These are phyloP conservation scores for Drosophila orena DNA, from an alignment of 1,140 invertebrate species.

Conservation along the genomic window DNA sequence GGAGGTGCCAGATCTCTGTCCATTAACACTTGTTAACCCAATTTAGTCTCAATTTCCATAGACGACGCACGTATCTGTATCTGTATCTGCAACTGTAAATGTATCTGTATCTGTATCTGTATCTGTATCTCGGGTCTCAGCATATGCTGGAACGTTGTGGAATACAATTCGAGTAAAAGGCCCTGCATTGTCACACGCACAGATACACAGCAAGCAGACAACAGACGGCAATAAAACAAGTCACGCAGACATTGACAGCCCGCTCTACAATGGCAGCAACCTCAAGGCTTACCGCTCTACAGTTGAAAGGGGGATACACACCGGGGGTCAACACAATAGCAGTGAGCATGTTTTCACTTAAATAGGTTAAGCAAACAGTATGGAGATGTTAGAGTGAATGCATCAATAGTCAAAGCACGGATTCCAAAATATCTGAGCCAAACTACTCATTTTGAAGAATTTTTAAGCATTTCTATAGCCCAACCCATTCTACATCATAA, in stretches of 20 bases:
- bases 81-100: constrained; percentile 5
- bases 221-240: constrained; percentile 62
- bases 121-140: constrained; percentile 18
- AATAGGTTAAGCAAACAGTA: neutral
- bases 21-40: constrained; percentile 83
- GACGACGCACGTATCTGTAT: constrained; percentile 50
- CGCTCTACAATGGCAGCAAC: constrained; percentile 42
- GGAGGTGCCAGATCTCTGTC: constrained; percentile 57
- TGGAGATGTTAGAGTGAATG: neutral
- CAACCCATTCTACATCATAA: neutral
- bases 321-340: neutral
- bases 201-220: constrained; percentile 15
- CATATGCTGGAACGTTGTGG: constrained; percentile 31
- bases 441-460: too few relatives aligned
- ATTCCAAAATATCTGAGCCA: too few relatives aligned
- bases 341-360: neutral
- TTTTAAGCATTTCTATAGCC: neutral
- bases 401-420: too few relatives aligned
- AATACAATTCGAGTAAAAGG: constrained; percentile 50
- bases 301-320: constrained; percentile 21
- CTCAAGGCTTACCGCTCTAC: constrained; percentile 67
- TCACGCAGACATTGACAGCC: constrained; percentile 63
- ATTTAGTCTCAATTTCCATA: constrained; percentile 83
- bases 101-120: constrained; percentile 5
- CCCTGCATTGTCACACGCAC: constrained; percentile 73